Evolutionary conservation across 64 coral and sea anemone genomes (phyloP).

Genomic region (Montipora cactus): DNA sequence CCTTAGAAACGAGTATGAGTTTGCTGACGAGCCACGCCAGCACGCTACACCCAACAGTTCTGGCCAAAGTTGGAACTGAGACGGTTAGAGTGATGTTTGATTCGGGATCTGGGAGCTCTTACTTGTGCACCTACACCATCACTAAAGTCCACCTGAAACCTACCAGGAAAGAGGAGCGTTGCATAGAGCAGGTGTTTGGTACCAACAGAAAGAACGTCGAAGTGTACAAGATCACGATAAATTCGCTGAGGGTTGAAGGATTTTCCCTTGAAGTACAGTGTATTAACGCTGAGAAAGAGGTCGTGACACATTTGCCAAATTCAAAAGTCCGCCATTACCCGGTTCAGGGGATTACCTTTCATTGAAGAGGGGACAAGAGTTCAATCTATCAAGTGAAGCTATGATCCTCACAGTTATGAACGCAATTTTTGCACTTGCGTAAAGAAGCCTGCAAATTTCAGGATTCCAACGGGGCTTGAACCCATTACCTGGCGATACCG

Average conservation of each 20-base stretch:
- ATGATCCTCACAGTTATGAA: no score
- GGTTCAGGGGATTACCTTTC: slow-evolving; percentile 9
- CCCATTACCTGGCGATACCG: no score
- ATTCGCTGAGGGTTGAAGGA: background rate
- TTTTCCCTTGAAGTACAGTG: slow-evolving; percentile 19
- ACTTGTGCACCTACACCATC: slow-evolving; percentile 53
- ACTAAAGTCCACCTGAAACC: slow-evolving; percentile 58
- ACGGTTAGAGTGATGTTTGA: slow-evolving; percentile 27
- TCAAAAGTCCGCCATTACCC: slow-evolving; percentile 11
- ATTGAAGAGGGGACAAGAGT: slow-evolving; percentile 20
- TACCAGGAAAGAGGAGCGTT: slow-evolving; percentile 4
- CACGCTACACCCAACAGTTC: slow-evolving; percentile 51
- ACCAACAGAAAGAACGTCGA: slow-evolving; percentile 24
- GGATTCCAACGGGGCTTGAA: no score
- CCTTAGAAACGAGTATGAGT: background rate
- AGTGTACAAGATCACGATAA: slow-evolving; percentile 20
- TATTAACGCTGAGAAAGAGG: slow-evolving; percentile 5
- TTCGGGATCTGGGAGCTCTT: slow-evolving; percentile 64
- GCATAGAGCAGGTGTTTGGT: slow-evolving; percentile 66
- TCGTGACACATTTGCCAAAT: slow-evolving; percentile 26
- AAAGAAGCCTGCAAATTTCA: no score
- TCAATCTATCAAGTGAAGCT: background rate
- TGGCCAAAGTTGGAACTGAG: slow-evolving; percentile 50
- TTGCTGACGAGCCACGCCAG: background rate
- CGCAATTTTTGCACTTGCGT: no score